Evolutionary conservation across 2,888 invertebrate species (phyloP).

Genomic region (Phragmatobia fuliginosa): DNA sequence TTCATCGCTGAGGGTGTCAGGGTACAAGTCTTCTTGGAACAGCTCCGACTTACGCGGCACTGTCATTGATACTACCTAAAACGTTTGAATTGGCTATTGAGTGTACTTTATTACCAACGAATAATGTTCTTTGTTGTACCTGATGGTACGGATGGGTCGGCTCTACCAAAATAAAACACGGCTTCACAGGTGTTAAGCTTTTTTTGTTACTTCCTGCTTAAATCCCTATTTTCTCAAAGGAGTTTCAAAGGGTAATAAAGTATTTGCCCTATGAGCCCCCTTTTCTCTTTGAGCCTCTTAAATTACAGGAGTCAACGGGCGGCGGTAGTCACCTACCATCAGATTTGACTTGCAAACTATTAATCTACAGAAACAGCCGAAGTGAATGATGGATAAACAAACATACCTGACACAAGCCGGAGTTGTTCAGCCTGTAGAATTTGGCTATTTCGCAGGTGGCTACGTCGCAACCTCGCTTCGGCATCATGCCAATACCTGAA

Average conservation of each 20-base stretch:
- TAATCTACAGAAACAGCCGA: neutral
- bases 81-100: neutral
- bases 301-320: neutral
- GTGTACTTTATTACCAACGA: neutral
- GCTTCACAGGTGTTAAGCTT: too few relatives aligned
- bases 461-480: constrained; percentile 98
- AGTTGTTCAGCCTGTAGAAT: constrained; percentile 98
- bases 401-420: constrained; percentile 95
- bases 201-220: too few relatives aligned
- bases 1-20: constrained; percentile 96
- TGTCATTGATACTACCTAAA: constrained; percentile 96
- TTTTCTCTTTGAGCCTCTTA: too few relatives aligned
- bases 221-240: too few relatives aligned
- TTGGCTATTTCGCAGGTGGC: constrained; percentile 97
- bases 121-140: too few relatives aligned
- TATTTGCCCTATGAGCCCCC: too few relatives aligned
- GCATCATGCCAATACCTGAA: constrained; percentile 96
- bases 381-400: neutral
- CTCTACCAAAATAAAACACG: neutral
- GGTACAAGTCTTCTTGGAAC: constrained; percentile 99
- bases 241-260: too few relatives aligned
- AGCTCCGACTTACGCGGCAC: constrained; percentile 98
- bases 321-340: neutral
- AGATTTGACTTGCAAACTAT: neutral
- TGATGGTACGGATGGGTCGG: too few relatives aligned